Evolutionary conservation across 2,797 vertebrate species (phyloP).

Genomic region (Danio kyathit): DNA sequence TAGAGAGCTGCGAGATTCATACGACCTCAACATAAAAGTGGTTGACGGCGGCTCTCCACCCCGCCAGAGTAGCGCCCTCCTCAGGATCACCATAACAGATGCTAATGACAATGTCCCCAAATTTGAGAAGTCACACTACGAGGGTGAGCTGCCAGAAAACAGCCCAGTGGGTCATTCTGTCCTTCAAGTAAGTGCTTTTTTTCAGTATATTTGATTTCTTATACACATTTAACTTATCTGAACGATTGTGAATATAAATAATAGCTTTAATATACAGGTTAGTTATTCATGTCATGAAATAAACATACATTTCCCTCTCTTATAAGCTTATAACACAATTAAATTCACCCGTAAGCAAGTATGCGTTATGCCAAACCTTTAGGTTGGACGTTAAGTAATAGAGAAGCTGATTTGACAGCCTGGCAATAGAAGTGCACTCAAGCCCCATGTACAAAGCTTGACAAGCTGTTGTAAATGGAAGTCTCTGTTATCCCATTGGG

Average conservation of each 20-base stretch:
- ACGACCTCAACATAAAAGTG: slow-evolving; percentile 94
- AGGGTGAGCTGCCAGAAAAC: slow-evolving; percentile 92
- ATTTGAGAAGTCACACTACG: slow-evolving; percentile 90
- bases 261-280: background rate
- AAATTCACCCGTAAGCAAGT: background rate
- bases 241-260: background rate
- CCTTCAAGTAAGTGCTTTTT: slow-evolving; percentile 85
- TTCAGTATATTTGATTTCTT: background rate
- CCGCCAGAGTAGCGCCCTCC: slow-evolving; percentile 90
- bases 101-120: slow-evolving; percentile 95
- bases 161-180: slow-evolving; percentile 94
- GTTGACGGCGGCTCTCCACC: slow-evolving; percentile 90
- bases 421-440: slow-evolving; percentile 6
- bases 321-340: background rate
- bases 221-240: background rate
- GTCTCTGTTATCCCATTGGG: slow-evolving; percentile 44
- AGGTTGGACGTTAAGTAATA: slow-evolving; percentile 17
- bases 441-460: slow-evolving; percentile 13
- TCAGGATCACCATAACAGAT: slow-evolving; percentile 93
- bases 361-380: background rate
- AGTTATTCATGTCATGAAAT: background rate
- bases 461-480: slow-evolving; percentile 46
- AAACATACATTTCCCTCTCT: background rate
- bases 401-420: slow-evolving; percentile 37
- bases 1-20: slow-evolving; percentile 93